Conservation (phyloP, 1,140 invertebrate species). For the Atta colombica region DNA sequence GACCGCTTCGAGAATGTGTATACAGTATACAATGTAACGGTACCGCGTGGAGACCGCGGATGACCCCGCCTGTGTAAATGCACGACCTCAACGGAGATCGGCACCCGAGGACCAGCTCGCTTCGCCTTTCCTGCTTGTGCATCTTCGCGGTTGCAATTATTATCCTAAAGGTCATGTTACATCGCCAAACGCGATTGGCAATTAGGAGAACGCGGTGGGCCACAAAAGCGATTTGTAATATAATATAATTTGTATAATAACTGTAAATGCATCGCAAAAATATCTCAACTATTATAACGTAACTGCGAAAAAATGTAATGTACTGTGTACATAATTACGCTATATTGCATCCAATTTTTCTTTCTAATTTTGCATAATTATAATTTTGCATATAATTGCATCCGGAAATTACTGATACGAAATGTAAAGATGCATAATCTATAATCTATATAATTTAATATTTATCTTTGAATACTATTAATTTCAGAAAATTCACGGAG, state of each 20-base stretch:
- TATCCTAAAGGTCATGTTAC: not conserved
- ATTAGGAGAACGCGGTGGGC: not conserved
- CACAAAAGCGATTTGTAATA: conserved; percentile 15
- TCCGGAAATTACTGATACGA: not conserved
- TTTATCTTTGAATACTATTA: not conserved
- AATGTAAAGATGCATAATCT: not conserved
- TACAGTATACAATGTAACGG: conserved; percentile 82
- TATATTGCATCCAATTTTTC: not conserved
- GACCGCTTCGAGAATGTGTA: conserved; percentile 78
- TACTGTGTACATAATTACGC: not conserved
- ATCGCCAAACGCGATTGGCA: conserved; percentile 11
- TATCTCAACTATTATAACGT: not conserved
- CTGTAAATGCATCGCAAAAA: not conserved
- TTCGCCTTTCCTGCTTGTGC: conserved; percentile 42
- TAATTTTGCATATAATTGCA: not conserved
- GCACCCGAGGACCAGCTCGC: conserved; percentile 68
- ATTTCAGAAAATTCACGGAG: not conserved
- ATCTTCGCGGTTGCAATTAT: conserved; percentile 7
- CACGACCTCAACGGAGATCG: conserved; percentile 83
- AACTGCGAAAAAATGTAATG: not conserved
- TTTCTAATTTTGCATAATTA: not conserved
- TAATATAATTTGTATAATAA: not conserved
- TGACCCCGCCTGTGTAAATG: conserved; percentile 86
- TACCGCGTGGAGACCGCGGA: conserved; percentile 81
- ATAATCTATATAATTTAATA: not conserved